phyloP scores from a whole-genome alignment of 2,888 invertebrate species.

The Netelia inedita region DNA sequence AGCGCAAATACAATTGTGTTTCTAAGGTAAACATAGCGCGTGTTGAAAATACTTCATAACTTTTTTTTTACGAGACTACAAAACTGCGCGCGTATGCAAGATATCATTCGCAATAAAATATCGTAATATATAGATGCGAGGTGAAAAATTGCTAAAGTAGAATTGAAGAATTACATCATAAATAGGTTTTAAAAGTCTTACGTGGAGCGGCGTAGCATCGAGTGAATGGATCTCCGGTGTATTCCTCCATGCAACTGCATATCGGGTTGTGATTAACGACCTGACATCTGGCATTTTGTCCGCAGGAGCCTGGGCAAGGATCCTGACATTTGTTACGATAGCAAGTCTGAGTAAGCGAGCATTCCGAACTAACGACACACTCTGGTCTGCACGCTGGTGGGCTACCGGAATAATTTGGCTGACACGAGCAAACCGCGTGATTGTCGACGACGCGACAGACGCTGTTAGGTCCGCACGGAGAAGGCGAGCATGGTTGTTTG shows the following conservation, averaged over 20 bases:
- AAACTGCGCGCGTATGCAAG: too few species aligned
- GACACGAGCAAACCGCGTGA: constrained; percentile 91
- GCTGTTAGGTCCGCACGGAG: constrained; percentile 93
- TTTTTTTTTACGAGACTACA: too few species aligned
- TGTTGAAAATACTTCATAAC: neutral
- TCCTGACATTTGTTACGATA: constrained; percentile 91
- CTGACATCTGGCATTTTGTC: constrained; percentile 91
- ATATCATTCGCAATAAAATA: neutral
- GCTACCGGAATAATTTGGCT: constrained; percentile 90
- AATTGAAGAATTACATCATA: too few species aligned
- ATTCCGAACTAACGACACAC: constrained; percentile 93
- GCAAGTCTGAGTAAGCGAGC: constrained; percentile 91
- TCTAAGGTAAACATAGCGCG: neutral
- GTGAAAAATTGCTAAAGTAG: too few species aligned
- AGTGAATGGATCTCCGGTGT: constrained; percentile 92
- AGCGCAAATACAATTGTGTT: neutral
- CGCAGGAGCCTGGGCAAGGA: constrained; percentile 93
- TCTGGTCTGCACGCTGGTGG: constrained; percentile 93
- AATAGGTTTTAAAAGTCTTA: constrained; percentile 76
- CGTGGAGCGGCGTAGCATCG: constrained; percentile 87
- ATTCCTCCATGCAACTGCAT: constrained; percentile 90
- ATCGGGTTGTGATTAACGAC: constrained; percentile 94
- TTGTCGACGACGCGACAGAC: constrained; percentile 89
- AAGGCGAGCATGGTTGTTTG: constrained; percentile 88
- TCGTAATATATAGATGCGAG: neutral